phyloP scores from a whole-genome alignment of 2,797 vertebrate genomes.

The Euphonia xanthogaster region DNA sequence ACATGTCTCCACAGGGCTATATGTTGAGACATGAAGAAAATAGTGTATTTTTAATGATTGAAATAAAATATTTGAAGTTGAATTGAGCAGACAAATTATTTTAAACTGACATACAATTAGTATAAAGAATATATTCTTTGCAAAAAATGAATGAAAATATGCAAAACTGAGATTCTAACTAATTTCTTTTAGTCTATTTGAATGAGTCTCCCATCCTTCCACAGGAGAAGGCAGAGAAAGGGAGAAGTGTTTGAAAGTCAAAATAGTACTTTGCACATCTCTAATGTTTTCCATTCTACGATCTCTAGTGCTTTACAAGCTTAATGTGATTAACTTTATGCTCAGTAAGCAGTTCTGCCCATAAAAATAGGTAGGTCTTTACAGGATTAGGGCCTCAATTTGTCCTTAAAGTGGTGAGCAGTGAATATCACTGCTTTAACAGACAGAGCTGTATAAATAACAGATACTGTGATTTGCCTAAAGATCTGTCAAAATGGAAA shows the following conservation, averaged over 20 bases:
- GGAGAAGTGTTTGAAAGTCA: slow-evolving; percentile 27
- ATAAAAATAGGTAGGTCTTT: slow-evolving; percentile 53
- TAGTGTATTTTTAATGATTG: fast-evolving
- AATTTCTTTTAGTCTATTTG: not conserved
- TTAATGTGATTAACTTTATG: slow-evolving; percentile 62
- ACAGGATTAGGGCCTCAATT: slow-evolving; percentile 43
- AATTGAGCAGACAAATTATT: not conserved
- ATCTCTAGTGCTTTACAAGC: slow-evolving; percentile 36
- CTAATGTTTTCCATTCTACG: slow-evolving; percentile 14
- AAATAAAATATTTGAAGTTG: not conserved
- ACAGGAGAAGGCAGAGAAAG: not conserved
- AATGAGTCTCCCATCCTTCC: not conserved
- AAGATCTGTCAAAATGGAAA: slow-evolving; percentile 27
- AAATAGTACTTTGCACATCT: slow-evolving; percentile 23
- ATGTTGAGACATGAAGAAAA: not conserved
- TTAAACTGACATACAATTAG: not conserved
- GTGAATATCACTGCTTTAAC: not conserved
- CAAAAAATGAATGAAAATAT: not conserved
- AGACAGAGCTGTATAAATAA: not conserved
- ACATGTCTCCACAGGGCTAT: not conserved
- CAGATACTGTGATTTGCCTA: not conserved
- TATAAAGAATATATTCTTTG: not conserved
- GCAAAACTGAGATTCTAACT: not conserved
- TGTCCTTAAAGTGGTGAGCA: slow-evolving; percentile 21
- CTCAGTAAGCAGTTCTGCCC: slow-evolving; percentile 47